A percentile compares a stretch with the other conserved stretches of the same genome.
Conservation (phyloP, 1,140 invertebrate genomes). For the Theocolax elegans region DNA sequence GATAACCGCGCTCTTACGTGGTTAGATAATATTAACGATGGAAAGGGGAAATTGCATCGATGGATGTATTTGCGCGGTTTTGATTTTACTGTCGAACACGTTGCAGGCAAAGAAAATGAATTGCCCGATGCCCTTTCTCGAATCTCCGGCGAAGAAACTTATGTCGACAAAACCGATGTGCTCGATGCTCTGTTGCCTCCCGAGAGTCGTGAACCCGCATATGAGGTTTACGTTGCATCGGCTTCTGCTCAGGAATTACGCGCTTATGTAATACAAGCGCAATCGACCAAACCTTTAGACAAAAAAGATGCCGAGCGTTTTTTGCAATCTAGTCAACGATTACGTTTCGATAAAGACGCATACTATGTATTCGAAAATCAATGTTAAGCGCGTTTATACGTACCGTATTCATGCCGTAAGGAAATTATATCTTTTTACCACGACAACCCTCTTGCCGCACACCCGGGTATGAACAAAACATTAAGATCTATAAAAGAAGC, state of each 20-base stretch:
- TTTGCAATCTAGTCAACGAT: background rate
- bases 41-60: slow-evolving; percentile 44
- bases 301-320: background rate
- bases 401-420: background rate
- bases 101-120: too few species aligned
- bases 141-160: background rate
- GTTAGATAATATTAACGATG: slow-evolving; percentile 19
- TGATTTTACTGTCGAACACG: too few species aligned
- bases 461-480: slow-evolving; percentile 45
- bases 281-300: background rate
- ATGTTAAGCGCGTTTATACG: background rate
- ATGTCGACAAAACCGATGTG: slow-evolving; percentile 38
- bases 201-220: background rate
- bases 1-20: too few species aligned
- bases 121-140: slow-evolving; percentile 45
- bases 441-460: slow-evolving; percentile 37
- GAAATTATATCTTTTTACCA: slow-evolving; percentile 40
- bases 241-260: background rate
- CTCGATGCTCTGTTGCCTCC: slow-evolving; percentile 48
- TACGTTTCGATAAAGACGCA: background rate
- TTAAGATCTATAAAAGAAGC: slow-evolving; percentile 25
- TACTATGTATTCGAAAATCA: background rate
- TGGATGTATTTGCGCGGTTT: slow-evolving; percentile 50
- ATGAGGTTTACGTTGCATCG: too few species aligned
- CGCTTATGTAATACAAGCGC: background rate